A percentile compares a stretch with the other conserved stretches of the same genome.
Evolutionary conservation across 2,888 invertebrate genomes (phyloP).

Genomic region (Drosophila basisetae): DNA sequence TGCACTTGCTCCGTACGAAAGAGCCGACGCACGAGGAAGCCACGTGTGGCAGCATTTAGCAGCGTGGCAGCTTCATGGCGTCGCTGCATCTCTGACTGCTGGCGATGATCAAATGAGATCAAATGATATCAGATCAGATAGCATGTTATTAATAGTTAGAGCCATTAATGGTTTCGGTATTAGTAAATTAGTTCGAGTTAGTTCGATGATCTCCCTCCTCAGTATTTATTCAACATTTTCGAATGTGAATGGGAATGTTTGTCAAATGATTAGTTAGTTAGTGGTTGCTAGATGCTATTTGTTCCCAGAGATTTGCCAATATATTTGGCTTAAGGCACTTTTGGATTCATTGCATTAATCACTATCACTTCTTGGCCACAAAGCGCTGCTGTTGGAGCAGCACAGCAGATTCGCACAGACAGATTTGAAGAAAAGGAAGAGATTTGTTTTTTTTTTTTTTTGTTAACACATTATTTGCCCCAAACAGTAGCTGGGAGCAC

Average conservation of each 20-base stretch:
- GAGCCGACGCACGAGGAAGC: slow-evolving; percentile 92
- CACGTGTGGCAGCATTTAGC: slow-evolving; percentile 90
- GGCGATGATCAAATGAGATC: slow-evolving; percentile 12
- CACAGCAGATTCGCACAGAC: slow-evolving; percentile 3
- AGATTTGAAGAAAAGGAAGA: slow-evolving; percentile 26
- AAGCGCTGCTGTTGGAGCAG: slow-evolving; percentile 43
- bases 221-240: slow-evolving; percentile 13
- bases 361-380: slow-evolving; percentile 56
- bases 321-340: slow-evolving; percentile 62
- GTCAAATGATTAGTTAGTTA: slow-evolving; percentile 8
- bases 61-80: slow-evolving; percentile 87
- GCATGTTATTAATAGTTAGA: slow-evolving; percentile 7
- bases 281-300: slow-evolving; percentile 10
- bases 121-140: neutral
- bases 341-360: slow-evolving; percentile 26
- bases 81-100: slow-evolving; percentile 25
- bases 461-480: neutral
- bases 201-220: slow-evolving; percentile 8
- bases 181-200: slow-evolving; percentile 1
- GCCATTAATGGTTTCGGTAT: neutral
- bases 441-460: slow-evolving; percentile 5
- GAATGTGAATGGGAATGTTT: slow-evolving; percentile 12
- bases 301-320: slow-evolving; percentile 34
- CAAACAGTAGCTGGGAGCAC: neutral
- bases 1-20: slow-evolving; percentile 93